phyloP scores from a whole-genome alignment of 2,888 invertebrate species.

The Hirtodrosophila alboralis region DNA sequence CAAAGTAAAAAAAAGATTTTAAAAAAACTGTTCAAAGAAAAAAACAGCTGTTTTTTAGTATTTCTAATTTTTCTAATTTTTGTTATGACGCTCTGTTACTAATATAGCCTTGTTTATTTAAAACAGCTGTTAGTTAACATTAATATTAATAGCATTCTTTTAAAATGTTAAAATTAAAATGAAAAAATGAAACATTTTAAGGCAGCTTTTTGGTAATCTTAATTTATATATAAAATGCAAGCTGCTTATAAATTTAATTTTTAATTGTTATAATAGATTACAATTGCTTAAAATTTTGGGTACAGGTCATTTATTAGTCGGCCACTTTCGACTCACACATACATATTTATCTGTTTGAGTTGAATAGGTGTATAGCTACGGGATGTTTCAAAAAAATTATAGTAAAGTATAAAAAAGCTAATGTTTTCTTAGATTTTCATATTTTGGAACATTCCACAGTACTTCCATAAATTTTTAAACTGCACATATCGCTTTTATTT shows the following conservation, averaged over 20 bases:
- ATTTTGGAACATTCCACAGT: neutral
- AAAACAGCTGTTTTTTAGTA: neutral
- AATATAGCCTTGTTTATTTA: neutral
- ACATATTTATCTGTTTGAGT: neutral
- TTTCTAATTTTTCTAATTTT: too few relatives aligned
- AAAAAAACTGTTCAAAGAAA: too few relatives aligned
- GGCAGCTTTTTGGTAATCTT: too few relatives aligned
- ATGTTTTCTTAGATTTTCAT: neutral
- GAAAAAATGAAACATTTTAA: too few relatives aligned
- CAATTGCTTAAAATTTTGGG: constrained; percentile 4
- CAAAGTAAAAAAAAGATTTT: neutral
- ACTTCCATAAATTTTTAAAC: neutral
- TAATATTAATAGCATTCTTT: too few relatives aligned
- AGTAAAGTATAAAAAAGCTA: neutral
- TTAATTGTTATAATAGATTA: too few relatives aligned
- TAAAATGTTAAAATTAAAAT: too few relatives aligned
- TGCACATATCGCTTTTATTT: constrained; percentile 28
- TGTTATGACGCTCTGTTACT: neutral
- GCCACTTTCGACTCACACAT: neutral
- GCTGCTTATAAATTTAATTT: too few relatives aligned
- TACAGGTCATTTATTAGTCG: constrained; percentile 8
- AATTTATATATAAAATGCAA: too few relatives aligned
- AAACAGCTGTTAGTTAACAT: constrained; percentile 3
- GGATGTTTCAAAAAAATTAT: constrained; percentile 1
- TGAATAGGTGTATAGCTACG: neutral